Conservation (phyloP, 2,797 vertebrate genomes). For the Cetoscarus ocellatus region DNA sequence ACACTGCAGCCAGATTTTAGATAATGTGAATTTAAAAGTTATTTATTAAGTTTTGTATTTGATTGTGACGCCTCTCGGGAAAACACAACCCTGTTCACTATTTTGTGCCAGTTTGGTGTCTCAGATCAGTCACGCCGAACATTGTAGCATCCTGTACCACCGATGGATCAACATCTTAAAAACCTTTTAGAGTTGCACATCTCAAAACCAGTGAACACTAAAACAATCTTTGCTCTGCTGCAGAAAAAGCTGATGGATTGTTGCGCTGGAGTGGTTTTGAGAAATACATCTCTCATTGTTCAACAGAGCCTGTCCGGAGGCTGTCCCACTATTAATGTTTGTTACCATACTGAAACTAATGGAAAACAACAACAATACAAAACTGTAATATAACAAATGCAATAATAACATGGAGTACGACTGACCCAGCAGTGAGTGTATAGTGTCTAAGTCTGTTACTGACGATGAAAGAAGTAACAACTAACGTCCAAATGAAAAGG, state of each 20-base stretch:
- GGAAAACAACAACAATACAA: slow-evolving; percentile 75
- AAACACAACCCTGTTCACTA: slow-evolving; percentile 55
- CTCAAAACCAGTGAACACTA: slow-evolving; percentile 19
- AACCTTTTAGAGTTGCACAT: slow-evolving; percentile 59
- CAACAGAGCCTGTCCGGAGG: slow-evolving; percentile 80
- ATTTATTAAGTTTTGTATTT: not conserved
- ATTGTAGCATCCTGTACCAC: slow-evolving; percentile 84
- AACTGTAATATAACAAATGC: slow-evolving; percentile 74
- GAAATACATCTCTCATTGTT: slow-evolving; percentile 36
- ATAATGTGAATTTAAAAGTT: not conserved
- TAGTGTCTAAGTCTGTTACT: slow-evolving; percentile 92
- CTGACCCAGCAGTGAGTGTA: slow-evolving; percentile 99
- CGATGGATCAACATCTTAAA: slow-evolving; percentile 79
- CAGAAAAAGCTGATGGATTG: not conserved
- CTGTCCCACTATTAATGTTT: slow-evolving; percentile 80
- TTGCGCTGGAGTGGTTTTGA: slow-evolving; percentile 13
- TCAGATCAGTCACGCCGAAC: slow-evolving; percentile 72
- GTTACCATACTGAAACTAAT: slow-evolving; percentile 86
- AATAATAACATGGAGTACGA: slow-evolving; percentile 90
- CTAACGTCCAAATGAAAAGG: slow-evolving; percentile 89
- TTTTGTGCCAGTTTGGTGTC: slow-evolving; percentile 67
- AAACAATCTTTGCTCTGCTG: not conserved
- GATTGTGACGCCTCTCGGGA: not conserved
- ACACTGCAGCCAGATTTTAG: not conserved
- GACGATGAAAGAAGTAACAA: slow-evolving; percentile 89